Evolutionary conservation across 2,797 vertebrate genomes (phyloP), one percentile per base, ranked within the genome.

Genomic region (Coranthus polyacanthus): DNA sequence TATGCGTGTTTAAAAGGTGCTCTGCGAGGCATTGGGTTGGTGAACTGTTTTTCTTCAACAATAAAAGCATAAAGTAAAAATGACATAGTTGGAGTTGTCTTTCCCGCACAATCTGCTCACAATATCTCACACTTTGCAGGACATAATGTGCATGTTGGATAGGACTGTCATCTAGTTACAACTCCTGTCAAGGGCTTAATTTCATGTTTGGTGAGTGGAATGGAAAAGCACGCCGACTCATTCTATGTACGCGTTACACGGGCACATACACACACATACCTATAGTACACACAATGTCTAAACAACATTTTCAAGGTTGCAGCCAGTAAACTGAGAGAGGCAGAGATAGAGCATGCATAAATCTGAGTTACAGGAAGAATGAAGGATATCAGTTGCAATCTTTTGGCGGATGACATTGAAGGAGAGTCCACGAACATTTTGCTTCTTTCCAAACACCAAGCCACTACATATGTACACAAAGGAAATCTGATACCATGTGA

Each of bases 401-500:
- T 79, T 46, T 51, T 65, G 72, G 62, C 67, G 0, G 65, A 62
- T 58, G 49, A 72, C 63, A 58, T 55, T 21, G 74, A 80, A 76
- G 38, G 60, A 22, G 52, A 55, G 68, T 81, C 65, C 75, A 47
- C 38, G 53, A 82, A 41, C 59, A 20, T 71, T 82, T 52, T 50
- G 39, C 42, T 55, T 74, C 64, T 46, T 53, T 77, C 49, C 69
- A 68, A 73, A 80, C 64, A 50, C 72, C 42, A 44, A 73, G 70
- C 68, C 49, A 12, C 75, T 24, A 72, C 74, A 20, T 46, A 17
- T 60, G 59, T 74, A 70, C 68, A 60, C 71, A 57, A 57, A 76
- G 32, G 83, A 75, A 90, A 90, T 65, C 49, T 9, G 67, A 91
- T 67, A 73, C 66, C 73, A 75, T 76, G 77, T 57, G 84, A 89